Conservation (phyloP, 2,113 vertebrate genomes). For the Electrona antarctica region DNA sequence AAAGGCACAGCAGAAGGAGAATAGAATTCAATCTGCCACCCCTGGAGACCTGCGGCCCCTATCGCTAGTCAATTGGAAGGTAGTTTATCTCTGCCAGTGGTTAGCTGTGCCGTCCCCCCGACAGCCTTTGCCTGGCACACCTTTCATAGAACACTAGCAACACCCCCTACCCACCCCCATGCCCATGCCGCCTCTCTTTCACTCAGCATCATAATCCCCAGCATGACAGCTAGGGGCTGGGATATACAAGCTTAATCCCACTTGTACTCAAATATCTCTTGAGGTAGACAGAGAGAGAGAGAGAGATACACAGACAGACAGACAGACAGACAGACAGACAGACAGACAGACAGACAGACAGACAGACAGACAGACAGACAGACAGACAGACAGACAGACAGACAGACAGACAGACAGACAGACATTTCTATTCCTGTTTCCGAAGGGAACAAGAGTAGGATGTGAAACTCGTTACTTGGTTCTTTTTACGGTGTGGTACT, state of each 20-base stretch:
- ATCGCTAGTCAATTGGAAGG: constrained; percentile 13
- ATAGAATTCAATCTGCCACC: constrained; percentile 29
- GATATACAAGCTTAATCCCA: constrained; percentile 72
- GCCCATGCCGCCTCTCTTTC: constrained; percentile 21
- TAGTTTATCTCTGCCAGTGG: constrained; percentile 9
- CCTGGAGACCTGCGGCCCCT: constrained; percentile 19
- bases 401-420: too few species aligned
- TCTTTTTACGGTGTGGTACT: too few species aligned
- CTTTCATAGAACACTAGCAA: constrained; percentile 44
- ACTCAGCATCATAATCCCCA: constrained; percentile 63
- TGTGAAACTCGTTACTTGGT: too few species aligned
- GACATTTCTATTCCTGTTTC: too few species aligned
- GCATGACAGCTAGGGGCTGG: constrained; percentile 62
- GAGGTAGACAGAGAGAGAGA: constrained; percentile 47
- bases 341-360: too few species aligned
- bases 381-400: too few species aligned
- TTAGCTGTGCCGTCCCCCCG: constrained; percentile 8
- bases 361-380: too few species aligned
- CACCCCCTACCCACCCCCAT: constrained; percentile 38
- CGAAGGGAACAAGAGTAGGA: too few species aligned
- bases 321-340: background rate
- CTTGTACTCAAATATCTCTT: constrained; percentile 67
- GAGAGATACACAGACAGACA: constrained; percentile 21
- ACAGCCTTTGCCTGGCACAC: constrained; percentile 42
- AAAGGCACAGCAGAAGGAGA: constrained; percentile 30